A percentile compares a stretch with the other conserved stretches of the same genome.
These are phyloP conservation scores for Protaetia brevitarsis DNA, from an alignment of 1,140 invertebrate species.

Conservation along the genomic window DNA sequence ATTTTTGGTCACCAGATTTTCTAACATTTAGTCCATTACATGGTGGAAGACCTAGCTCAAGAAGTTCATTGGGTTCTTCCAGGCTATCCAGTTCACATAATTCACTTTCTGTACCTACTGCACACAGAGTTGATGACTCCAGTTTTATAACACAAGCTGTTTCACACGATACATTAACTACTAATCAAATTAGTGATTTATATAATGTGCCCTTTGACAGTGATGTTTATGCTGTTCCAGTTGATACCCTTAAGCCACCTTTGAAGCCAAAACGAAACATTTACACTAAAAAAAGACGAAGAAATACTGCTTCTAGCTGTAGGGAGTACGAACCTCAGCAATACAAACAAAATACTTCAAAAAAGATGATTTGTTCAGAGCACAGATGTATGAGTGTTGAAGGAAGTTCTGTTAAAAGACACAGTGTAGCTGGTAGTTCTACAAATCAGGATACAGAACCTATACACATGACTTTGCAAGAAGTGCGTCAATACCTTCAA, in stretches of 20 bases:
- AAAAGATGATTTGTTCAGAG: neutral
- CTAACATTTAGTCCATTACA: slow-evolving; percentile 62
- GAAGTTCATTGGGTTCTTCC: slow-evolving; percentile 68
- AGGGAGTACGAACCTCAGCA: slow-evolving; percentile 48
- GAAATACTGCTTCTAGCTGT: slow-evolving; percentile 56
- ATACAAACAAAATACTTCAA: neutral
- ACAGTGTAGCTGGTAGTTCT: slow-evolving; percentile 57
- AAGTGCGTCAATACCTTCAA: slow-evolving; percentile 78
- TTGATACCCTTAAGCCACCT: slow-evolving; percentile 68
- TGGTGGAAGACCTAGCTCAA: slow-evolving; percentile 63
- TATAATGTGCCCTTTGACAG: slow-evolving; percentile 83
- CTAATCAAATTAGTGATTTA: slow-evolving; percentile 73
- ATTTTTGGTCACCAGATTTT: slow-evolving; percentile 61
- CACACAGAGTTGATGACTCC: slow-evolving; percentile 72
- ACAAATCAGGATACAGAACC: slow-evolving; percentile 59
- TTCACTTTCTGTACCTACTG: slow-evolving; percentile 66
- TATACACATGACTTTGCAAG: slow-evolving; percentile 80
- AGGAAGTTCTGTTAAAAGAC: slow-evolving; percentile 51
- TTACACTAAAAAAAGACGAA: slow-evolving; percentile 54
- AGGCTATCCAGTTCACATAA: slow-evolving; percentile 77
- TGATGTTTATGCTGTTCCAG: slow-evolving; percentile 80
- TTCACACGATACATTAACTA: slow-evolving; percentile 72
- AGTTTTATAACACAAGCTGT: slow-evolving; percentile 83
- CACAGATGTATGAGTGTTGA: slow-evolving; percentile 29
- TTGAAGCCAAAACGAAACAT: slow-evolving; percentile 56